Percentiles rank a stretch among this genome's conserved stretches.
Evolutionary conservation across 2,888 invertebrate genomes (phyloP).

Genomic region (Melangyna quadrimaculata): DNA sequence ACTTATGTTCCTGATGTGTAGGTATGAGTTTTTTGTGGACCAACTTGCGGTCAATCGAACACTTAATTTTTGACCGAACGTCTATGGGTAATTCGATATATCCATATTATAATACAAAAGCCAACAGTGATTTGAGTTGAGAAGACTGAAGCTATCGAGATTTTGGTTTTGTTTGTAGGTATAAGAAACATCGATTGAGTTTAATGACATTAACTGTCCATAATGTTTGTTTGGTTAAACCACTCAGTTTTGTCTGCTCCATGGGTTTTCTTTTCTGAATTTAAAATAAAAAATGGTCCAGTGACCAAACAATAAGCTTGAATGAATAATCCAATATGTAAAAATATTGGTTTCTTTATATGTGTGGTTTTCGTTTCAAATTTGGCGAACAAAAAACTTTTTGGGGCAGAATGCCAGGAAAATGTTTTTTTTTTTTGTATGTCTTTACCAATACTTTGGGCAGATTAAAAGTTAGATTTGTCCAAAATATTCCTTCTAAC

Average conservation of each 20-base stretch:
- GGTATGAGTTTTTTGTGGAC: slow-evolving; percentile 8
- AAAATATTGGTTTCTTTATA: no score
- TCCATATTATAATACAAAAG: neutral
- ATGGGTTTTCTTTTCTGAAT: neutral
- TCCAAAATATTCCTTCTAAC: no score
- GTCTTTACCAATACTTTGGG: no score
- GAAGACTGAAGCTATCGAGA: neutral
- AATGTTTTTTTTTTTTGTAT: no score
- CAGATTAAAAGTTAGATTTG: no score
- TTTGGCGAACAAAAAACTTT: no score
- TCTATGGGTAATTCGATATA: slow-evolving; percentile 48
- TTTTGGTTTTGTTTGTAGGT: neutral
- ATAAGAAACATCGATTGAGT: neutral
- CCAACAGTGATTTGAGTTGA: slow-evolving; percentile 22
- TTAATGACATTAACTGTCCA: slow-evolving; percentile 40
- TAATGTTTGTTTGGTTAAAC: slow-evolving; percentile 33
- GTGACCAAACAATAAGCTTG: neutral
- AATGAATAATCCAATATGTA: no score
- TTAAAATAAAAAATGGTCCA: neutral
- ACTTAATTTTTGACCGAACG: slow-evolving; percentile 44
- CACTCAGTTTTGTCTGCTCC: neutral
- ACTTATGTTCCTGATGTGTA: slow-evolving; percentile 46
- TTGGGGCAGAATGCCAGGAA: no score
- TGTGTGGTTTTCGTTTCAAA: no score
- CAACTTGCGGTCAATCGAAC: slow-evolving; percentile 59